Base-by-base conservation (phyloP, 1,140 invertebrate genomes). In the Solenopsis fugax region DNA sequence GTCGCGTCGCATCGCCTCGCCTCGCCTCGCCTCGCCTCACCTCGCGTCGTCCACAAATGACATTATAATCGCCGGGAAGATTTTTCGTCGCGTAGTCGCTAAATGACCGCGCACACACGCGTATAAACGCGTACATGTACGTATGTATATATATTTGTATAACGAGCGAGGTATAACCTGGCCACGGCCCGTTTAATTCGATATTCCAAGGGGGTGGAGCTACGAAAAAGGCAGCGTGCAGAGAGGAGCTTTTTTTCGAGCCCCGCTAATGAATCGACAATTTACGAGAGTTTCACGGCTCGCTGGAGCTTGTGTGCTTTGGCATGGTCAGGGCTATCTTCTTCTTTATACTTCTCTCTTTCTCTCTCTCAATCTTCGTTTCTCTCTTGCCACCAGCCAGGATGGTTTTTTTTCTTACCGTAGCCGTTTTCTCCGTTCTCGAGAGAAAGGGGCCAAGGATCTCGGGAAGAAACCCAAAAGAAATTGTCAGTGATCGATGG, bases 211-310 rank as follows among this genome's bases (percentile, higher is more conserved):
- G 34, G 58, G 88, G 85, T 76, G 87, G 69, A 21, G 41, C 52
- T 9, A 24, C 58, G 50, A 85, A 88, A 89, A 89, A 89, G 85
- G 82, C 54, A 80, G 10, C 45, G 60, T 9, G 76, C 41, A 56
- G 54, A 87, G 58, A 54, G 21, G 86, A 76, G 62, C 54, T 85
- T 93, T 93, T 88, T 91, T 87, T 73, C 88, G 86, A 71, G 84
- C 80, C 73, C 64, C 60, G 86, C 78, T 93, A 93, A 93, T 93
- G 92, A 93, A 93, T 93, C 89, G 90, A 93, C 91, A 88, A 92
- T 93, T 93, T 93, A 93, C 89, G 89, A 92, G 88, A 89, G 88
- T 92, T 93, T 93, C 92, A 91, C 88, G 90, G 89, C 67, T 87
- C 73, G 88, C 73, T 89, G 75, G 37, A 82, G 81, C 60, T 67